These are phyloP conservation scores for Quiscalus mexicanus DNA, from an alignment of 2,113 vertebrate genomes.

Conservation along the genomic window DNA sequence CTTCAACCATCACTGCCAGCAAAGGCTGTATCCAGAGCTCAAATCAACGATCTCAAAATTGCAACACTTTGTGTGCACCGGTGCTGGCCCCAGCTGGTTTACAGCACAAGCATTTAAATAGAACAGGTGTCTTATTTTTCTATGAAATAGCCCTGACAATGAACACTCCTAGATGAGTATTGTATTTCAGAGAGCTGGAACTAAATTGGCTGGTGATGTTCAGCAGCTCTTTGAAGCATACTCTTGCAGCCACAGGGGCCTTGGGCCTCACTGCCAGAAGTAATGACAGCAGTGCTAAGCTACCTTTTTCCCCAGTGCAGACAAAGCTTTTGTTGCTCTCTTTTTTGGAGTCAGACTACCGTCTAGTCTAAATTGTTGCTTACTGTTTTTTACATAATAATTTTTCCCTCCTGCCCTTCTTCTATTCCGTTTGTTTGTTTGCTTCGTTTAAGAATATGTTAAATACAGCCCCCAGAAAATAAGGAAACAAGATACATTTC, in stretches of 20 bases:
- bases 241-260: not conserved
- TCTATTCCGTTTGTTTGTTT: not conserved
- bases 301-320: not conserved
- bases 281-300: not conserved
- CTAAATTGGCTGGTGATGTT: not conserved
- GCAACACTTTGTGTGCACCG: accelerated
- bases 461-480: not conserved
- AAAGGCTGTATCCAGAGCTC: not conserved
- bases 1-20: not conserved
- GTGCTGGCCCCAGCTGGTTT: not conserved
- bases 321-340: not conserved
- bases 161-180: not conserved
- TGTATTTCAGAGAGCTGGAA: not conserved
- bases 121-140: not conserved
- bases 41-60: not conserved
- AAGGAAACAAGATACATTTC: not conserved
- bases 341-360: not conserved
- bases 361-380: not conserved
- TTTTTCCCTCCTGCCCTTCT: not conserved
- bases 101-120: not conserved
- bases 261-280: not conserved
- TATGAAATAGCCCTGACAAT: not conserved
- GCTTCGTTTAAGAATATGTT: not conserved
- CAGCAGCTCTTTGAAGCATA: not conserved
- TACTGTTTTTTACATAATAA: not conserved